Base-by-base conservation (phyloP, 2,113 vertebrate species). In the Clarias macrocephalus region DNA sequence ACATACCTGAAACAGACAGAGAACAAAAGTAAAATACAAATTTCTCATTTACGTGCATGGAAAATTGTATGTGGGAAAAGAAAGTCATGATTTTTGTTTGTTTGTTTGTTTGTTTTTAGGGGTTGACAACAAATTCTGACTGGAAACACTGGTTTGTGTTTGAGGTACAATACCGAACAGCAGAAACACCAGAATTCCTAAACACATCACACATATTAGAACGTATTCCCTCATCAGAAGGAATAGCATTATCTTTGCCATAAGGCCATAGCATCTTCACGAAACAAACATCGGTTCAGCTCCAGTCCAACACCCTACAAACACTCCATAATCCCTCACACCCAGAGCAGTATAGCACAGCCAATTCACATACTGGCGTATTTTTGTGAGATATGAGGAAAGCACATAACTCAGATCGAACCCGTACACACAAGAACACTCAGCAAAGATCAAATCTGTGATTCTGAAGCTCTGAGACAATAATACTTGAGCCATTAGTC, bases 1-100 rank as follows among this genome's bases (percentile, higher is more conserved):
- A 99, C 97, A 25, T 99, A 95, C 90, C 98, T 99, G 81, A 1
- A 83, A 89, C 65, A 66, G 91, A n/a, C n/a, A n/a, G n/a, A n/a
- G n/a, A n/a, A n/a, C n/a, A n/a, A n/a, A n/a, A n/a, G n/a, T n/a
- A n/a, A n/a, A n/a, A n/a, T n/a, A n/a, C n/a, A n/a, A n/a, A n/a
- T 68, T 68, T 68, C 28, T 30, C 28, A 30, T n/a, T 66, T 15
- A 66, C 4, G 13, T 28, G 3, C 11, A 0, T 66, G 5, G 60
- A 5, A 68, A 65, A 65, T 11, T 11, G 63, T 65, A 12, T n/a
- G 63, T 65, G 25, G n/a, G 63, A 65, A 65, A 65, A 65, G 25
- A n/a, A 65, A 12, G 2, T 2, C 63, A 48, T 48, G 48, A 48
- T 48, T 48, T 48, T 48, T 48, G 6, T 48, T 66, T 1, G n/a